Evolutionary conservation across 2,888 invertebrate species (phyloP), one percentile per base, ranked within the genome.

Genomic region (Euplagia quadripunctaria): DNA sequence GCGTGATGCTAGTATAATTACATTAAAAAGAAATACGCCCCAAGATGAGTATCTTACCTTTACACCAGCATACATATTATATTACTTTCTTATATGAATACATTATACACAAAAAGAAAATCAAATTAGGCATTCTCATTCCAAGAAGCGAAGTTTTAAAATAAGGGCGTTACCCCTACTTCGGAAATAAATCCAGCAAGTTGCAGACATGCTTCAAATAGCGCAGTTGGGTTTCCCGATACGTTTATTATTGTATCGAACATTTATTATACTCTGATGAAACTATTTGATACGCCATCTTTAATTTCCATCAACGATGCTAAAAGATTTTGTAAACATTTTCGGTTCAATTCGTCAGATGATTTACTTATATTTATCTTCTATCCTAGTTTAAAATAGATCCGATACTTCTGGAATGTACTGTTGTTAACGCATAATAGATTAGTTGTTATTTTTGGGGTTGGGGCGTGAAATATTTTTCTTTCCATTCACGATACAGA

Each of bases 111-210:
- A 61, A 55, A 46, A 71, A 68, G 8, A 31, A 68, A 58, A 64
- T 65, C 31, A 69, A 20, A 64, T 17, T 20, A 51, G 61, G 31
- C 69, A 66, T 65, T 66, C 63, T 46, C 70, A 77, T 85, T 83
- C 81, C 75, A 71, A 74, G 85, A 87, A 86, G 76, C 76, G 78
- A 78, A 82, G 82, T 84, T 85, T 76, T 75, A 83, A 85, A 87
- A 87, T 78, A 90, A 88, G 89, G 89, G 88, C 91, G 87, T 91
- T 91, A 89, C 87, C 87, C 90, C 84, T 83, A 79, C 74, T 71
- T 85, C 87, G 81, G 77, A 86, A 90, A 86, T 89, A 89, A 90
- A 85, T 81, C 81, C 52, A 64, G 61, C 74, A 64, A 14, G 42
- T 64, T n/a, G 70, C 79, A 78, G 79, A 74, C 76, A 68, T 63